phyloP scores from a whole-genome alignment of 1,140 invertebrate species.

The Drosophila sturtevanti region DNA sequence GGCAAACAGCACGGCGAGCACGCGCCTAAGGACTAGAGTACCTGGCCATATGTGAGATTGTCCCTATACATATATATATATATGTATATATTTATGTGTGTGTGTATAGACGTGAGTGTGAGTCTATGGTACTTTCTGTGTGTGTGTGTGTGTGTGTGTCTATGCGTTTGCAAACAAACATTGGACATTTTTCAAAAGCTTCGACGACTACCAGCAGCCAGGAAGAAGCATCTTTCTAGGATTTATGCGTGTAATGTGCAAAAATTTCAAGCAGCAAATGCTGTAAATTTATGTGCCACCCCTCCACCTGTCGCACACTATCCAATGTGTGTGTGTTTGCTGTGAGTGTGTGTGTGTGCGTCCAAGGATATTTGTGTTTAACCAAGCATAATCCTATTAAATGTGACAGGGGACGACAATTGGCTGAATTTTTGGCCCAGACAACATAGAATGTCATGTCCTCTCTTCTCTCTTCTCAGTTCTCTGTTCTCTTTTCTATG shows the following conservation, averaged over 20 bases:
- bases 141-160: constrained; percentile 27
- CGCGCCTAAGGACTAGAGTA: constrained; percentile 62
- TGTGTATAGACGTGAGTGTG: constrained; percentile 23
- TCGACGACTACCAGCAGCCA: constrained; percentile 46
- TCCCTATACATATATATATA: constrained; percentile 6
- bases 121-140: constrained; percentile 3
- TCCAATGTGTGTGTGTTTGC: constrained; percentile 23
- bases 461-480: too few species aligned
- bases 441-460: constrained; percentile 32
- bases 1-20: constrained; percentile 62
- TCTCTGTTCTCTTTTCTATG: neutral
- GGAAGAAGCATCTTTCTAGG: constrained; percentile 56
- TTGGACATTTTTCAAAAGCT: constrained; percentile 75
- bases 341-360: constrained; percentile 27
- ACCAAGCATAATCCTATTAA: constrained; percentile 77
- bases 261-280: constrained; percentile 71
- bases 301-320: neutral
- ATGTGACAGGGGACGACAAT: constrained; percentile 77
- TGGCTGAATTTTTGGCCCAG: constrained; percentile 65
- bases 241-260: constrained; percentile 75
- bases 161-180: constrained; percentile 52
- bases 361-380: constrained; percentile 68
- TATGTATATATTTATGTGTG: constrained; percentile 15
- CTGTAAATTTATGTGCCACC: constrained; percentile 70
- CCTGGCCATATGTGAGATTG: constrained; percentile 33